Conservation (phyloP, 2,113 vertebrate species). For the Dipodomys ordii region DNA sequence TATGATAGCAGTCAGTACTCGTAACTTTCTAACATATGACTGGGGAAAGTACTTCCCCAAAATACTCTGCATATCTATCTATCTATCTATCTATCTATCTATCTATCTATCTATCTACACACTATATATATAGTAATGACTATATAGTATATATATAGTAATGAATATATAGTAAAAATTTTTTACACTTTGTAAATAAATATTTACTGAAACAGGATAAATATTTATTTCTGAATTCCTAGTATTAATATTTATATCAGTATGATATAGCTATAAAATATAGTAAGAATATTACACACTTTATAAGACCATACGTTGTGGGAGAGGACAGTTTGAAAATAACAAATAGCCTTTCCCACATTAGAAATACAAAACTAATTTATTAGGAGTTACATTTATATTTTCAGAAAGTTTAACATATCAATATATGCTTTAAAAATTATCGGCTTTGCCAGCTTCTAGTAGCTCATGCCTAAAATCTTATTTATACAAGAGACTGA, state of each 20-base stretch:
- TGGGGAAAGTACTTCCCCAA: neutral
- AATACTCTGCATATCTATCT: neutral
- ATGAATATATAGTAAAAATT: neutral
- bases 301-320: neutral
- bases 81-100: too few species aligned
- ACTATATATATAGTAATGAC: too few species aligned
- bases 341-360: neutral
- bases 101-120: neutral
- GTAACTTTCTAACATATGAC: conserved; percentile 54
- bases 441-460: neutral
- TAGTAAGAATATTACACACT: neutral
- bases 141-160: too few species aligned
- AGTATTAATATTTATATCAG: neutral
- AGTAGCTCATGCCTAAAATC: too few species aligned
- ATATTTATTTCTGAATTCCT: conserved; percentile 1
- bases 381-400: neutral
- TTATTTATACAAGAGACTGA: too few species aligned
- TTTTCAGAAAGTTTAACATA: neutral
- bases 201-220: neutral
- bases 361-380: neutral
- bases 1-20: conserved; percentile 58
- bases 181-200: neutral
- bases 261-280: neutral
- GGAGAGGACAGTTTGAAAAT: neutral
- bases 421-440: neutral